Conservation (phyloP, 2,113 vertebrate species). For the Varanus salvator region DNA sequence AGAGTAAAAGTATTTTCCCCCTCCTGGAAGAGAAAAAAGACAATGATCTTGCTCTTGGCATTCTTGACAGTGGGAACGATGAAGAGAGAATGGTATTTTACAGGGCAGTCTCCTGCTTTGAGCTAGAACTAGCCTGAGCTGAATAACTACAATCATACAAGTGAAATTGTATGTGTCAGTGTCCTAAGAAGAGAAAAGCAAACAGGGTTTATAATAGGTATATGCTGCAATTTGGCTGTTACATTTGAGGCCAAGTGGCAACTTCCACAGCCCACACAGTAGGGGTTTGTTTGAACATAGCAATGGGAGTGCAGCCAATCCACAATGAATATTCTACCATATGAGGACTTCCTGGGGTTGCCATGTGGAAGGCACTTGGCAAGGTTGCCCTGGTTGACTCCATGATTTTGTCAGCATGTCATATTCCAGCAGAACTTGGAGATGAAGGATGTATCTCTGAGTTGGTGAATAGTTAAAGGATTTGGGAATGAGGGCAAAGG, state of each 20-base stretch:
- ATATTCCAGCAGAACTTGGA: background rate
- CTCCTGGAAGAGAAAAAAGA: slow-evolving; percentile 42
- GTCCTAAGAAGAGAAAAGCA: slow-evolving; percentile 51
- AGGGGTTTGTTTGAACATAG: slow-evolving; percentile 12
- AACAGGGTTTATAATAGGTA: slow-evolving; percentile 48
- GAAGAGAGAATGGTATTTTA: slow-evolving; percentile 53
- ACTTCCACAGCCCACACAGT: background rate
- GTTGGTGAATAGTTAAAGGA: background rate
- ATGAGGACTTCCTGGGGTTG: background rate
- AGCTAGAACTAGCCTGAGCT: slow-evolving; percentile 36
- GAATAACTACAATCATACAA: slow-evolving; percentile 54
- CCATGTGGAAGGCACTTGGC: background rate
- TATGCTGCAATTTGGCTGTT: slow-evolving; percentile 55
- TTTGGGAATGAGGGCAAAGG: background rate
- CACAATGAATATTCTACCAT: background rate
- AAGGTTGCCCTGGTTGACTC: background rate
- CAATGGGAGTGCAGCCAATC: background rate
- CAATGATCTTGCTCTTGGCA: slow-evolving; percentile 32
- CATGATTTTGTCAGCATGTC: background rate
- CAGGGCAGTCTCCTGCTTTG: slow-evolving; percentile 49
- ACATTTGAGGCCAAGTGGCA: slow-evolving; percentile 22
- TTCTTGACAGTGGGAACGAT: slow-evolving; percentile 53
- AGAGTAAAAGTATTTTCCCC: slow-evolving; percentile 44
- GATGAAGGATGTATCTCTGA: background rate
- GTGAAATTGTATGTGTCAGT: slow-evolving; percentile 56